phyloP scores from a whole-genome alignment of 2,888 invertebrate species.

The Mantis religiosa region DNA sequence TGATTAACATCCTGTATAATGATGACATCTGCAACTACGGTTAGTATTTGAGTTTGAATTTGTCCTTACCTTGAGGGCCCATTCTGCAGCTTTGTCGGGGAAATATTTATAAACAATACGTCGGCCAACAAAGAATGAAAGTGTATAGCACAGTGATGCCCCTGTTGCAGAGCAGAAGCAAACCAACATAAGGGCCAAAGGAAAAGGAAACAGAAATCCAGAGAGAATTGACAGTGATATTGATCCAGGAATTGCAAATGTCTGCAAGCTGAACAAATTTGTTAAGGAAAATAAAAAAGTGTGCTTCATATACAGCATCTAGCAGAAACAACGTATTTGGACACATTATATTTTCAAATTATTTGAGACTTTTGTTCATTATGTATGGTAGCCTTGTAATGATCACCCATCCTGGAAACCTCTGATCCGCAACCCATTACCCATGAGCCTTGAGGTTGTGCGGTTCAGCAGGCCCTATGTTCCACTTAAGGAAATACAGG shows the following conservation, averaged over 20 bases:
- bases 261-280: constrained; percentile 73
- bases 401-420: too few relatives aligned
- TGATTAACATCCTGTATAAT: too few relatives aligned
- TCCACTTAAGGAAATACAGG: too few relatives aligned
- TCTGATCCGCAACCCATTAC: too few relatives aligned
- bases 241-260: constrained; percentile 99
- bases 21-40: too few relatives aligned
- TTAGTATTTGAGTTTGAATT: constrained; percentile 22
- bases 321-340: too few relatives aligned
- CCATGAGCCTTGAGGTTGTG: too few relatives aligned
- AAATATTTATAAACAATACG: constrained; percentile 81
- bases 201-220: constrained; percentile 94
- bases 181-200: constrained; percentile 79
- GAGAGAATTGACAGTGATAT: constrained; percentile 95
- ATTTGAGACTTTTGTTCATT: too few relatives aligned
- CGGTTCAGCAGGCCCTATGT: too few relatives aligned
- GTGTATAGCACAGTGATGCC: constrained; percentile 89
- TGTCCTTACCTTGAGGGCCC: constrained; percentile 71
- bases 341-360: too few relatives aligned
- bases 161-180: constrained; percentile 94
- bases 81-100: constrained; percentile 79
- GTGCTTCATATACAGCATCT: too few relatives aligned
- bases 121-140: constrained; percentile 87
- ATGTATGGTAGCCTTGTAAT: too few relatives aligned
- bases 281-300: constrained; percentile 40